phyloP scores from a whole-genome alignment of 53 echinoderm and acorn worm genomes.

The Actinopyga echinites region DNA sequence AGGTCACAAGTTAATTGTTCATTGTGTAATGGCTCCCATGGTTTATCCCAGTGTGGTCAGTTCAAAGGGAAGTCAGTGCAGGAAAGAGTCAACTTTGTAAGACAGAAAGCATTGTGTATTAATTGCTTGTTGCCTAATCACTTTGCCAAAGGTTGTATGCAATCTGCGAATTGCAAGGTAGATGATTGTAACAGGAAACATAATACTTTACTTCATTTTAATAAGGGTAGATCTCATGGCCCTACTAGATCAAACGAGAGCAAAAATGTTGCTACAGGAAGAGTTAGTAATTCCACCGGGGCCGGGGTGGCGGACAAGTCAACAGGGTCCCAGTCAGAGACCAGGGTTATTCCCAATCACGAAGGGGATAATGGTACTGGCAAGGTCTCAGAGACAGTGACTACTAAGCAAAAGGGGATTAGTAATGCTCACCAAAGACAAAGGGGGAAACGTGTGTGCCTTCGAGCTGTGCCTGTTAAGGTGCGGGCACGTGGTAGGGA shows the following conservation, averaged over 20 bases:
- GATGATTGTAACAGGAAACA: slow-evolving; percentile 31
- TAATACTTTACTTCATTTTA: slow-evolving; percentile 11
- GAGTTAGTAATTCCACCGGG: not conserved
- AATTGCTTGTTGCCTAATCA: slow-evolving; percentile 28
- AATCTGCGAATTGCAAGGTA: not conserved
- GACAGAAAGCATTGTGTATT: slow-evolving; percentile 2
- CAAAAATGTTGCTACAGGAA: not conserved
- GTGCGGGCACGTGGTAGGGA: not conserved
- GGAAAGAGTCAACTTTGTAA: not conserved
- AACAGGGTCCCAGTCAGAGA: too few relatives aligned
- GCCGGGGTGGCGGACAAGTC: not conserved
- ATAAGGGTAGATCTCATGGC: not conserved
- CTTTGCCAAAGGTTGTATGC: slow-evolving; percentile 13
- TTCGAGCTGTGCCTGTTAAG: slow-evolving; percentile 3
- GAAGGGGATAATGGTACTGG: too few relatives aligned
- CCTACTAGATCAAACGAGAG: too few relatives aligned
- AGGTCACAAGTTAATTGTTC: not conserved
- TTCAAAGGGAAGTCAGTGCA: not conserved
- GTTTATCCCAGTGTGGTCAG: not conserved
- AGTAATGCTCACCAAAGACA: not conserved
- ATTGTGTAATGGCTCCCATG: not conserved
- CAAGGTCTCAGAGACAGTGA: too few relatives aligned
- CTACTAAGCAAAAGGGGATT: too few relatives aligned
- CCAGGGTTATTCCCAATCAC: too few relatives aligned
- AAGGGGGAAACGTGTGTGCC: not conserved